Percentiles rank a stretch among this genome's conserved stretches.
Evolutionary conservation across 2,113 vertebrate species (phyloP).

Genomic region (Ammodytes marinus): DNA sequence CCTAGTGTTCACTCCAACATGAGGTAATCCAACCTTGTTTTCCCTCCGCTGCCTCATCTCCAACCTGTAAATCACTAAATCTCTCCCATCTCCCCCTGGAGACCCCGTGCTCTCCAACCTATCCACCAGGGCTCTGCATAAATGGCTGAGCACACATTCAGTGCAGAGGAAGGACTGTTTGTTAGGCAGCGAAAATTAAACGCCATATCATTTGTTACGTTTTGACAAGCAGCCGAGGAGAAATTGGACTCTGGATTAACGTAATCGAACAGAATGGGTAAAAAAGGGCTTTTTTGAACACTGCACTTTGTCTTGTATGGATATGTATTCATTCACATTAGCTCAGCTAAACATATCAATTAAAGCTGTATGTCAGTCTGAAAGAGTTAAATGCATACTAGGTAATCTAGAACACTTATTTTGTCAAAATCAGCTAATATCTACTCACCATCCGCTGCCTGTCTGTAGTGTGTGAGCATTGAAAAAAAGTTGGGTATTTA

Average conservation of each 20-base stretch:
- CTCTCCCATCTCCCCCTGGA: not conserved
- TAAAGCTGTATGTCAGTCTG: not conserved
- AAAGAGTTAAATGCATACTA: too few species aligned
- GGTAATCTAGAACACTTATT: too few species aligned
- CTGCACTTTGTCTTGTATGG: not conserved
- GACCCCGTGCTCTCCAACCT: slow-evolving; percentile 21
- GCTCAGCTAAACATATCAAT: not conserved
- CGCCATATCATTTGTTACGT: slow-evolving; percentile 12
- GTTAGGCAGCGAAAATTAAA: not conserved
- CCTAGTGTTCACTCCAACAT: slow-evolving; percentile 39
- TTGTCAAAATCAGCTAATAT: too few species aligned
- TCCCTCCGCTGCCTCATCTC: slow-evolving; percentile 28
- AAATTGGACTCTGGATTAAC: not conserved
- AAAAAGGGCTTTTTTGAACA: not conserved
- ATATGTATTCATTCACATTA: not conserved
- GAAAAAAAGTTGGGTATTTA: too few species aligned
- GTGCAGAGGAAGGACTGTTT: not conserved
- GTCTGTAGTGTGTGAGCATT: too few species aligned
- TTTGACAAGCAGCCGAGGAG: slow-evolving; percentile 2
- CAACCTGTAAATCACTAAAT: slow-evolving; percentile 48
- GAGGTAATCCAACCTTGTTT: slow-evolving; percentile 46
- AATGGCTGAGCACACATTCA: slow-evolving; percentile 20
- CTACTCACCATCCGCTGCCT: too few species aligned
- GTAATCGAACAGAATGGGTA: not conserved
- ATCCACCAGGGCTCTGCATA: not conserved